Base-by-base conservation (phyloP, 2,113 vertebrate genomes). In the Aldabrachelys gigantea region DNA sequence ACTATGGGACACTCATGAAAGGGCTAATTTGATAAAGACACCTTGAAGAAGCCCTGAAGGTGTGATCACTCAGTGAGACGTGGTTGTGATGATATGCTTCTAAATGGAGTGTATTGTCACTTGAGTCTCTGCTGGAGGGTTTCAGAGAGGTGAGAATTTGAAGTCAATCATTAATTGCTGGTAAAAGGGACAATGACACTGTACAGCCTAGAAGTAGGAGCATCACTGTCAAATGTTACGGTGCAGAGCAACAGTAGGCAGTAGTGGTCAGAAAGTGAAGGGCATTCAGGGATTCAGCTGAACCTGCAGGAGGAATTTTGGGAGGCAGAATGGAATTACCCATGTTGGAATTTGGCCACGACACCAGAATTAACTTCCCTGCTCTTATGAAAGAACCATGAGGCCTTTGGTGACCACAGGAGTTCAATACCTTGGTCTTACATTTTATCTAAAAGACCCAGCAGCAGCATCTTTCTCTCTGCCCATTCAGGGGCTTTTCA, bases 71-170 rank as follows among this genome's bases (percentile, higher is more conserved):
- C 25, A 78, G 44, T 47, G 25, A 27, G 24, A 76, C 22, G 41
- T 44, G 24, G 24, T 3, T 47, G 24, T 16, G 41, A 78, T 47
- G 6, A 47, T 47, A 27, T 29, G 44, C 24, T 78, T 78, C 41
- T 47, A 78, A 29, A 47, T 27, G 25, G 24, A 41, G 41, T 13
- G 12, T 27, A 25, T 3, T 78, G 75, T 47, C 12, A 78, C 25
- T 78, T 14, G 24, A 27, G 6, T 27, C 75, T 27, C 41, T 27
- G 11, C 41, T 47, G 41, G 25, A 78, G 75, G 3, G 21, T 22
- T 41, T 24, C 69, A 78, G 2, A 84, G 8, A 1, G 0, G 29
- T 14, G 17, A 17, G 2, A 24, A 9, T 25, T 0, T n/a, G 52
- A 76, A 84, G 87, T 82, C 82, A 75, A 49, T 88, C 4, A 0